Evolutionary conservation across 1,140 invertebrate genomes (phyloP), one percentile per base, ranked within the genome.

Genomic region (Monochamus saltuarius): DNA sequence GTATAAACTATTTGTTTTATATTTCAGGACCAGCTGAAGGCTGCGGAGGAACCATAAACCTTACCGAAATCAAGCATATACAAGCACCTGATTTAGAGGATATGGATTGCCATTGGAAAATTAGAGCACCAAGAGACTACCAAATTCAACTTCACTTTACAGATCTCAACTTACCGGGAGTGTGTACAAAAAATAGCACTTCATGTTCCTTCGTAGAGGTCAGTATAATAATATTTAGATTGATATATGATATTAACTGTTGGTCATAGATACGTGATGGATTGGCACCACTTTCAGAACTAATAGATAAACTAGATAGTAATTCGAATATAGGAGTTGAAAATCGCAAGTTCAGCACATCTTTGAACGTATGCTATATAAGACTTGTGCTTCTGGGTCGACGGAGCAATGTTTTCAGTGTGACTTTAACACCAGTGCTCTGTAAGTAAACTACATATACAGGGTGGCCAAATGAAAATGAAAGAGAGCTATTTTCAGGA

Each of bases 291-390:
- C 82, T 80, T 59, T 80, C 83, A 43, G 78, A 86, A 43, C 50
- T 83, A 10, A 84, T 92, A 9, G 84, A 83, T 1, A 79, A 67
- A 51, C 86, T 85, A 63, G 93, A 90, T 71, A 88, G 88, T 0
- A 80, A 81, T 37, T 73, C 63, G n/a, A 50, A 77, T 13, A 87
- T 85, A 4, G 67, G 73, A 7, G 58, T 47, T 37, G 42, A 46
- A 46, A 40, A 56, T 42, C 51, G 51, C 22, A 61, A 75, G 8
- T 52, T 89, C 9, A 62, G 70, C 1, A 83, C 85, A 0, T 80
- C 86, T 0, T 64, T 71, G 4, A 84, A 87, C 66, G 66, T 76
- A 1, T 68, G 89, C 40, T 85, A 82, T 73, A 70, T 92, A 42
- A 79, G 81, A 68, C 83, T 91, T 22, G 78, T 81, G 11, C 85